phyloP scores from a whole-genome alignment of 2,797 vertebrate species.

The Falco berigora region DNA sequence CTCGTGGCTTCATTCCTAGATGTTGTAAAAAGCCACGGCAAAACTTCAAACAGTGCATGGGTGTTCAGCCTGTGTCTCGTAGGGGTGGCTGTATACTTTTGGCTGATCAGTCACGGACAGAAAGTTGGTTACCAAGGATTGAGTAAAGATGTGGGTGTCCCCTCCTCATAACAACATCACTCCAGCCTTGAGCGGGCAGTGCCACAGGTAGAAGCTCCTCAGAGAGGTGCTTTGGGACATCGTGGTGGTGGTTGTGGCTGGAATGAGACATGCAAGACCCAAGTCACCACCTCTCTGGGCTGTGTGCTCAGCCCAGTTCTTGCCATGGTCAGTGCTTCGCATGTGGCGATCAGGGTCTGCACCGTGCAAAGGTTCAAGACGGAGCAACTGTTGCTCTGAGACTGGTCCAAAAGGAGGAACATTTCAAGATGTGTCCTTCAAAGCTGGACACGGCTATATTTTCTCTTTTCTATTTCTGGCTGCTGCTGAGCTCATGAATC shows the following conservation, averaged over 20 bases:
- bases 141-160: background rate
- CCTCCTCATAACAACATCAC: background rate
- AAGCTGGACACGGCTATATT: background rate
- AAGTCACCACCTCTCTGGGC: background rate
- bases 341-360: fast-evolving
- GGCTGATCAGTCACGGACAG: background rate
- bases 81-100: background rate
- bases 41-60: fast-evolving
- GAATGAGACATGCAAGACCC: background rate
- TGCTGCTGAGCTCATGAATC: constrained; percentile 39
- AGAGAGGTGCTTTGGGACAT: background rate
- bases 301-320: background rate
- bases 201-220: background rate
- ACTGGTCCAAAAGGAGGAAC: background rate
- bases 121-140: background rate
- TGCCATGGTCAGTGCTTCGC: fast-evolving
- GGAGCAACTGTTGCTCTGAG: background rate
- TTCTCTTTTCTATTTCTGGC: constrained; percentile 8
- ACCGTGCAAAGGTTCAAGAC: background rate
- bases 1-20: background rate
- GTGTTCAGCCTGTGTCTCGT: background rate
- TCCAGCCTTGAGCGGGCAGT: fast-evolving
- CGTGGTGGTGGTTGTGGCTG: background rate
- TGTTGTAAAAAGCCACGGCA: background rate
- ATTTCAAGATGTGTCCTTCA: background rate